Percentiles rank a stretch among this genome's conserved stretches.
phyloP scores from a whole-genome alignment of 1,140 invertebrate species.

The Hermetia illucens region DNA sequence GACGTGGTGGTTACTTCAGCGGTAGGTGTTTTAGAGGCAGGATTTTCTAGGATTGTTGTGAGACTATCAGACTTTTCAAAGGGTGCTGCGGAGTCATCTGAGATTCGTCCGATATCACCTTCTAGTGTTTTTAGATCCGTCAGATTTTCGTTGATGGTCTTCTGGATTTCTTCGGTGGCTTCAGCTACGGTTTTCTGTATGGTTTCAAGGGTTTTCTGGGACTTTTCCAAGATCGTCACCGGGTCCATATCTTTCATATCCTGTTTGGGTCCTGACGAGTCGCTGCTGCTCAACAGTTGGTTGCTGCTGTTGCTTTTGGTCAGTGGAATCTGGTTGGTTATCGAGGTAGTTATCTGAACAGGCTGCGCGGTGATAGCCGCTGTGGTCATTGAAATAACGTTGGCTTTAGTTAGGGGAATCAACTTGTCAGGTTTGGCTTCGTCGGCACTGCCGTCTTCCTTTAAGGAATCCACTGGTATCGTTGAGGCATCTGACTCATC shows the following conservation, averaged over 20 bases:
- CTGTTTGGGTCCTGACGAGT: background rate
- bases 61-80: conserved; percentile 10
- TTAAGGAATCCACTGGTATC: background rate
- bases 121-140: conserved; percentile 23
- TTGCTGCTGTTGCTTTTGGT: conserved; percentile 4
- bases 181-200: conserved; percentile 21
- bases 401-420: conserved; percentile 5
- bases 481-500: background rate
- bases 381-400: conserved; percentile 36
- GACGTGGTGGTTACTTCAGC: background rate
- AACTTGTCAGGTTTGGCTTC: conserved; percentile 1
- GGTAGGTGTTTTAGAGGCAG: conserved; percentile 11
- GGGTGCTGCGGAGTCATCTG: conserved; percentile 8
- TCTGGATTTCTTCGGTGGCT: conserved; percentile 23
- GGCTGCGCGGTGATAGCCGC: conserved; percentile 36
- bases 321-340: conserved; percentile 28
- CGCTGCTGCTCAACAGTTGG: background rate
- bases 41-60: conserved; percentile 17
- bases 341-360: conserved; percentile 33
- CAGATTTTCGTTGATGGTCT: conserved; percentile 25
- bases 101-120: conserved; percentile 13
- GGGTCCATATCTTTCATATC: conserved; percentile 6
- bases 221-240: conserved; percentile 21
- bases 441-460: background rate
- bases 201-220: conserved; percentile 19